Base-by-base conservation (phyloP, 2,113 vertebrate species). In the Takifugu bimaculatus region DNA sequence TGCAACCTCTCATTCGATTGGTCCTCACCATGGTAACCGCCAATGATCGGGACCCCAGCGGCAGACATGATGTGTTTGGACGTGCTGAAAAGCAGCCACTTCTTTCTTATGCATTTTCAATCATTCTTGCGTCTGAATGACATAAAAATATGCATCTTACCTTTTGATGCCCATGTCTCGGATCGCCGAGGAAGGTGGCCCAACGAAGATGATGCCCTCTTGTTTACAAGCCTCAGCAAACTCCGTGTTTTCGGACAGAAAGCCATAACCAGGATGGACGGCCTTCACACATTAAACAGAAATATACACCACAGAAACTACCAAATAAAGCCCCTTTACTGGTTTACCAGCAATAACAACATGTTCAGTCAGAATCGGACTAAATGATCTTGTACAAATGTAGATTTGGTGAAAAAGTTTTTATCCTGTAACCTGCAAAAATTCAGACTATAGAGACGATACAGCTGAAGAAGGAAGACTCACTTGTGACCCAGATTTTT, bases 91-190 rank as follows among this genome's bases (percentile, higher is more conserved):
- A 53, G 4, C 13, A 42, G 20, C 1, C 39, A 56, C 70, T 4
- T 45, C 27, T 44, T 12, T 32, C 28, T 10, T 3, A 6, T 54
- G 48, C n/a, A 50, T 26, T 20, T 20, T 20, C 20, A 20, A 20
- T 32, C 29, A 32, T 32, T 39, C 11, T 10, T 39, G 35, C 11
- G 35, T 11, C 35, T 39, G 11, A 39, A 39, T 39, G 7, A 9
- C 9, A 39, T 6, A 39, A 32, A 27, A 48, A 13, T 15, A 4
- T 5, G 5, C 3, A 13, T 11, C 4, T 48, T 89, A 99, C 97
- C 97, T 99, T 83, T 99, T 99, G 80, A 99, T 97, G 70, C 97
- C 97, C 97, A 99, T 99, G 79, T 99, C 97, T 85, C 96, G 89
- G 82, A 99, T 99, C 68, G 96, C 96, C 60, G 97, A 95, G 26